These are phyloP conservation scores for Dryococelus australis DNA, from an alignment of 2,888 invertebrate species.

Conservation along the genomic window DNA sequence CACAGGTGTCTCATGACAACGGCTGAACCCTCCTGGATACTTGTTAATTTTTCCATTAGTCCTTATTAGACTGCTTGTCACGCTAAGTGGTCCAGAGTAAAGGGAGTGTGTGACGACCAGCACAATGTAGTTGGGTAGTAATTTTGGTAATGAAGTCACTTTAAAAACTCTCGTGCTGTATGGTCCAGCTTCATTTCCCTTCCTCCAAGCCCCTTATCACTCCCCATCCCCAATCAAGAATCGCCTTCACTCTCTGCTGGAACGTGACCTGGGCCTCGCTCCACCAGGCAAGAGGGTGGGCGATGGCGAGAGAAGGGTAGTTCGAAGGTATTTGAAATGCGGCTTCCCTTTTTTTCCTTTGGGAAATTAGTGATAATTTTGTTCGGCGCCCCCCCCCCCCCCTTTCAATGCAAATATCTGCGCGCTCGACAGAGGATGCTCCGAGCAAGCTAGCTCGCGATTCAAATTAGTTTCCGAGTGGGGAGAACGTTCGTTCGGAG, in stretches of 20 bases:
- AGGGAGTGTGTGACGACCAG: neutral
- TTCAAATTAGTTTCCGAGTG: neutral
- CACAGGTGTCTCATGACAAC: no score
- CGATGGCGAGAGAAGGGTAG: neutral
- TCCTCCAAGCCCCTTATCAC: no score
- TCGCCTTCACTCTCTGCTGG: neutral
- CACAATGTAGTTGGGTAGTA: neutral
- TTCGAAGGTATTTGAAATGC: neutral
- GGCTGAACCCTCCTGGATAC: neutral
- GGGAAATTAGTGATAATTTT: constrained; percentile 3
- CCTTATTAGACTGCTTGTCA: neutral
- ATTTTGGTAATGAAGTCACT: neutral
- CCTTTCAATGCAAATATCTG: neutral
- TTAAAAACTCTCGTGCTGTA: neutral
- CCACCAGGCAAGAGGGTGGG: neutral
- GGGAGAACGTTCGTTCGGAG: neutral
- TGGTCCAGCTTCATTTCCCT: neutral
- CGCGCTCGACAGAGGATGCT: neutral
- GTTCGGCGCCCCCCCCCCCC: neutral
- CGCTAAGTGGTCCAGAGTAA: neutral
- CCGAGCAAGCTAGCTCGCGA: neutral
- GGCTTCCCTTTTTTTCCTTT: constrained; percentile 16
- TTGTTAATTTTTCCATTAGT: neutral
- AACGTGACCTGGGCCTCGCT: neutral
- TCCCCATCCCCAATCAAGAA: no score